Conservation (phyloP, 2,113 vertebrate genomes). For the Perognathus longimembris region DNA sequence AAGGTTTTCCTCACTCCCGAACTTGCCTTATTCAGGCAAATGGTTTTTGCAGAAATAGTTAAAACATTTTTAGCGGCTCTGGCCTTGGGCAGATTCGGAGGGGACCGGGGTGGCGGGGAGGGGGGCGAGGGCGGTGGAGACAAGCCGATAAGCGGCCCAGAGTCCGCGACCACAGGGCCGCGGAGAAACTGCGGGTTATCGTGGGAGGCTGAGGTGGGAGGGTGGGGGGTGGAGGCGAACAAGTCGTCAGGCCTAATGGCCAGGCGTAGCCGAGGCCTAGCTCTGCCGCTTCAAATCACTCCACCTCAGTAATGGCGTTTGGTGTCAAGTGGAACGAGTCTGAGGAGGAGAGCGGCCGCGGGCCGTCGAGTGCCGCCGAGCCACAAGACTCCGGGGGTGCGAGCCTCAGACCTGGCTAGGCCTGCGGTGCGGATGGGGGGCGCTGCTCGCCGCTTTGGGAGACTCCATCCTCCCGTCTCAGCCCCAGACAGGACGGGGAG, state of each 20-base stretch:
- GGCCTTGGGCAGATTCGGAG: background rate
- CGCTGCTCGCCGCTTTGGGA: slow-evolving; percentile 50
- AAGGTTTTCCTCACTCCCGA: slow-evolving; percentile 12
- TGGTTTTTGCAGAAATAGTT: slow-evolving; percentile 51
- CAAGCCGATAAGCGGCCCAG: background rate
- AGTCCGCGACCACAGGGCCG: background rate
- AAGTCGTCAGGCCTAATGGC: slow-evolving; percentile 82
- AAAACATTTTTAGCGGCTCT: slow-evolving; percentile 49
- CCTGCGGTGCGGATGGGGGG: background rate
- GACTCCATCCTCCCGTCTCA: slow-evolving; percentile 78
- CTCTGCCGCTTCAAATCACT: slow-evolving; percentile 85
- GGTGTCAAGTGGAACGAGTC: slow-evolving; percentile 83
- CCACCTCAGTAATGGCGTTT: slow-evolving; percentile 93
- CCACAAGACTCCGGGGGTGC: too few species aligned
- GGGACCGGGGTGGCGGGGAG: too few species aligned
- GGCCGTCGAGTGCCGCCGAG: background rate
- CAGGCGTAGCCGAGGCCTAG: slow-evolving; percentile 89
- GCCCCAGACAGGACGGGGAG: slow-evolving; percentile 84
- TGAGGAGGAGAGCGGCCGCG: slow-evolving; percentile 27
- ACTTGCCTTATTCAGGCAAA: background rate
- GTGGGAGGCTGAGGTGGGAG: slow-evolving; percentile 17
- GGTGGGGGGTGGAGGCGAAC: slow-evolving; percentile 31
- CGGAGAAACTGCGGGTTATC: slow-evolving; percentile 43
- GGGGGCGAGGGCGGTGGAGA: background rate
- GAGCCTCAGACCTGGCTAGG: slow-evolving; percentile 10